These are phyloP conservation scores for Ondatra zibethicus DNA, from an alignment of 2,113 vertebrate species.

Conservation along the genomic window DNA sequence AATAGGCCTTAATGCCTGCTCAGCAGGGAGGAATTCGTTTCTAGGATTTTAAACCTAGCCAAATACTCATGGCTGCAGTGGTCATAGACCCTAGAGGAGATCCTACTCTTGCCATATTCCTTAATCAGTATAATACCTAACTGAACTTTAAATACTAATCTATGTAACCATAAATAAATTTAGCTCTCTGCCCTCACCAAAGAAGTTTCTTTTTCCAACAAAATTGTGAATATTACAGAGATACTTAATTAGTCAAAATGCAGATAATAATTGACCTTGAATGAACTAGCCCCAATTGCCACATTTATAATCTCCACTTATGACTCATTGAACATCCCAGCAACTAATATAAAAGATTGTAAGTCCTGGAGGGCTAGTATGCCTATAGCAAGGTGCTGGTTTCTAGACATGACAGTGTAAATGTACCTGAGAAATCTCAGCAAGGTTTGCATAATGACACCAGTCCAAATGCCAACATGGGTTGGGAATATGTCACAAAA, in stretches of 20 bases:
- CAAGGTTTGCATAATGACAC: not conserved
- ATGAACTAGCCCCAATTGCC: not conserved
- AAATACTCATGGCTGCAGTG: not conserved
- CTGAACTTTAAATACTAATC: not conserved
- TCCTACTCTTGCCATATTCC: not conserved
- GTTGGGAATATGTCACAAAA: not conserved
- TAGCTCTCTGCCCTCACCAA: not conserved
- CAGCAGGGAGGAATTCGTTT: not conserved
- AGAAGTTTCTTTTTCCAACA: not conserved
- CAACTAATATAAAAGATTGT: not conserved
- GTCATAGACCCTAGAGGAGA: not conserved
- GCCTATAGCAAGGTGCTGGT: not conserved
- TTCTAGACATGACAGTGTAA: not conserved
- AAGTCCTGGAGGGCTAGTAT: too few relatives aligned
- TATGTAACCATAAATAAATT: not conserved
- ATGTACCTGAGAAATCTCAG: not conserved
- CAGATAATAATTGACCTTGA: not conserved
- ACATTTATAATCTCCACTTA: not conserved
- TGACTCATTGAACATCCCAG: not conserved
- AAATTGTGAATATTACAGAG: not conserved
- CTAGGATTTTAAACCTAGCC: not conserved
- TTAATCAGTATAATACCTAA: not conserved
- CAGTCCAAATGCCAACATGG: too few relatives aligned
- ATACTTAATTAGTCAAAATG: not conserved
- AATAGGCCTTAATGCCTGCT: not conserved